A percentile compares a stretch with the other conserved stretches of the same genome.
Conservation (phyloP, 92 coral and sea anemone species). For the Epizoanthus scotinus region DNA sequence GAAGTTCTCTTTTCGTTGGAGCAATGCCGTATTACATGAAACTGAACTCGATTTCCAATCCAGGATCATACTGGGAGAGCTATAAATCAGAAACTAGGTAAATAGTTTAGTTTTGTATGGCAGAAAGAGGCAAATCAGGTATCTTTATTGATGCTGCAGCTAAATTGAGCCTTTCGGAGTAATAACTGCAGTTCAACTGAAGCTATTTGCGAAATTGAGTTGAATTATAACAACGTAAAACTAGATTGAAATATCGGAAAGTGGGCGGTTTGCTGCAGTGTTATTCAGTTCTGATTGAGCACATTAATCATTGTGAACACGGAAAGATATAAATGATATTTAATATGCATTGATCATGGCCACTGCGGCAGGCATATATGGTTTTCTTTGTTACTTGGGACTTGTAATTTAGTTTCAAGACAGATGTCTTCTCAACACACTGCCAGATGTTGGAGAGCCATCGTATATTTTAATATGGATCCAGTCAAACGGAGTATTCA, state of each 20-base stretch:
- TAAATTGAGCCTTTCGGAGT: background rate
- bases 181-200: background rate
- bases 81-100: slow-evolving; percentile 7
- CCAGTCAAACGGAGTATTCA: background rate
- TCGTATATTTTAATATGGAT: background rate
- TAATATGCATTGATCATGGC: slow-evolving; percentile 40
- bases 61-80: slow-evolving; percentile 53
- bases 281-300: slow-evolving; percentile 11
- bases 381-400: background rate
- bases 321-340: slow-evolving; percentile 17
- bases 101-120: background rate
- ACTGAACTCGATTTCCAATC: slow-evolving; percentile 55
- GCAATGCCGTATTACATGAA: slow-evolving; percentile 39
- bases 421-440: background rate
- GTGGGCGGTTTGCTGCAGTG: slow-evolving; percentile 35
- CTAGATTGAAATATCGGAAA: background rate
- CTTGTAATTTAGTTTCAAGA: background rate
- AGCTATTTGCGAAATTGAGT: background rate
- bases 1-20: slow-evolving; percentile 65
- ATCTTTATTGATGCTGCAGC: slow-evolving; percentile 16
- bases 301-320: slow-evolving; percentile 17
- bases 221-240: background rate
- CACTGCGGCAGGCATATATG: slow-evolving; percentile 14
- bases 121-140: background rate
- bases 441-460: background rate